Conservation (phyloP, 2,113 vertebrate genomes). For the Amphiprion percula region DNA sequence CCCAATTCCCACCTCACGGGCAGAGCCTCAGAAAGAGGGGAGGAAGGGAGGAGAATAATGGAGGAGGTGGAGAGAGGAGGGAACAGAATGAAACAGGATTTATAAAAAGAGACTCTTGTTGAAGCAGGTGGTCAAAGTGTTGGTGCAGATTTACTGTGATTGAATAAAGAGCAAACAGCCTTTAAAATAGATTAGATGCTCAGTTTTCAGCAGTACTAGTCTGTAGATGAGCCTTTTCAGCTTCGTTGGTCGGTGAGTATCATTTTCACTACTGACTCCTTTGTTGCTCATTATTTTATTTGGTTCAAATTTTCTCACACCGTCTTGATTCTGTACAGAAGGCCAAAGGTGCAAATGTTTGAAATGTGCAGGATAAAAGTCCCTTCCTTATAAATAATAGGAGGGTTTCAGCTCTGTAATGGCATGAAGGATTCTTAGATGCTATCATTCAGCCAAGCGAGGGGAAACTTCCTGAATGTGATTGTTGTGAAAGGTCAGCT, state of each 20-base stretch:
- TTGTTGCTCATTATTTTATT: conserved; percentile 3
- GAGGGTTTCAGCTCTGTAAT: background rate
- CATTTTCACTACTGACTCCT: conserved; percentile 13
- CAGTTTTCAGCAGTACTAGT: background rate
- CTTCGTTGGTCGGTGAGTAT: conserved; percentile 49
- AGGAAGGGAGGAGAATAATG: conserved; percentile 37
- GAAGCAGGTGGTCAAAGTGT: conserved; percentile 64
- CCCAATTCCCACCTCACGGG: conserved; percentile 64
- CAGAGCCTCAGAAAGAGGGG: conserved; percentile 24
- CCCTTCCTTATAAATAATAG: background rate
- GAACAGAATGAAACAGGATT: conserved; percentile 34
- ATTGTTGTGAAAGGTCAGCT: conserved; percentile 24
- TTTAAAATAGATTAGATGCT: conserved; percentile 43
- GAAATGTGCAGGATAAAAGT: background rate
- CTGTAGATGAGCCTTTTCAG: conserved; percentile 31
- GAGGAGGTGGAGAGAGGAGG: conserved; percentile 56
- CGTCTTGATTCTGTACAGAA: background rate
- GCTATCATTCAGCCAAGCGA: conserved; percentile 20
- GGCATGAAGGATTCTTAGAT: background rate
- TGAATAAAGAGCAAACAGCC: conserved; percentile 23
- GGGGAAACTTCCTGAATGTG: conserved; percentile 13
- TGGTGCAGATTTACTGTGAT: conserved; percentile 38
- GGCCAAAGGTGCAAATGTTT: background rate
- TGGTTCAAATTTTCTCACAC: background rate
- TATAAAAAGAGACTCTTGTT: conserved; percentile 48